Evolutionary conservation across 2,888 invertebrate genomes (phyloP), one percentile per base, ranked within the genome.

Genomic region (Drosophila kambysellisi): DNA sequence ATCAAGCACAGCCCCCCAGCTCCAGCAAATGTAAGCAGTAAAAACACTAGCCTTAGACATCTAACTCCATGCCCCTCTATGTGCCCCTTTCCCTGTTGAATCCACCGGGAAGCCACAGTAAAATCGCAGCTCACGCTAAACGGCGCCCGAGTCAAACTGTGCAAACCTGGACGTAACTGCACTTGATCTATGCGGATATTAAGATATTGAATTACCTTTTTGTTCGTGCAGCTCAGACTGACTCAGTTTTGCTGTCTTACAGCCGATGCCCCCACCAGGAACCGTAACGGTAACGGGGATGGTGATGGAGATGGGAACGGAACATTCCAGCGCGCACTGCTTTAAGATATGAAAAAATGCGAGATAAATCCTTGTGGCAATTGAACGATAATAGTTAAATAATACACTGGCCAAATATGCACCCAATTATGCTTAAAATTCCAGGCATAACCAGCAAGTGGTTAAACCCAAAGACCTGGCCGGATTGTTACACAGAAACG

Each of bases 141-240:
- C 79, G 88, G 88, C 85, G 88, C 85, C 85, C 74, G 50, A 85
- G 88, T 85, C 85, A 85, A 85, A 78, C 85, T 85, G 85, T 74
- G 86, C 88, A 81, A 88, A 85, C 85, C 88, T 85, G 86, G 88
- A 85, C 85, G 85, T 85, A 85, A 86, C 88, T 85, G 85, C 85
- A 85, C 88, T 85, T 85, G 85, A 85, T 85, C 85, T 85, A 85
- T 85, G 88, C 88, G 85, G 88, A 88, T 85, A 85, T 85, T 85
- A 88, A 85, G 85, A 85, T 85, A 85, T 85, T 85, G 86, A 85
- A 85, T 85, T 85, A 88, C 85, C 86, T 85, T 88, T 81, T 74
- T 80, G 79, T 83, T 86, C 84, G 88, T 83, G 87, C 78, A 82
- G 77, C 85, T 76, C 74, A 81, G 88, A 81, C 79, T 66, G 64